These are phyloP conservation scores for Oreochromis aureus DNA, from an alignment of 2,113 vertebrate species.

Conservation along the genomic window DNA sequence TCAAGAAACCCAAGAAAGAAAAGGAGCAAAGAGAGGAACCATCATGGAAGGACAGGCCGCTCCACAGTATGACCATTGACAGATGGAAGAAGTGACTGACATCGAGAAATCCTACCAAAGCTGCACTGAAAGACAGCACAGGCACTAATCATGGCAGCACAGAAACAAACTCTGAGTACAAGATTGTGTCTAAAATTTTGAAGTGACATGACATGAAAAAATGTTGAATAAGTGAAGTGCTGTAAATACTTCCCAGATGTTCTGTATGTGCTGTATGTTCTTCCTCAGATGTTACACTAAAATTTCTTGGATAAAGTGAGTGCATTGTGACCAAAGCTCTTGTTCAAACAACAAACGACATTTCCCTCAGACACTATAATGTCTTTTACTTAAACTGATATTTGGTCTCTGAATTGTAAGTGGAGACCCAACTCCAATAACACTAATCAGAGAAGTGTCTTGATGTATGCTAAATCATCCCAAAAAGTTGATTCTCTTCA, in stretches of 20 bases:
- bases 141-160: not conserved
- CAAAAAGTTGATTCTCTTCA: not conserved
- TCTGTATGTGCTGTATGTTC: not conserved
- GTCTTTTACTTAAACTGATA: not conserved
- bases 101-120: not conserved
- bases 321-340: not conserved
- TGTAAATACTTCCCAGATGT: not conserved
- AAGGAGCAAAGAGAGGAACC: not conserved
- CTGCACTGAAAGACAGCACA: not conserved
- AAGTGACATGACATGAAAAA: not conserved
- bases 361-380: not conserved
- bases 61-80: not conserved
- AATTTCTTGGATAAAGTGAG: not conserved
- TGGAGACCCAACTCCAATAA: not conserved
- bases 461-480: not conserved
- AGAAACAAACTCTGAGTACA: not conserved
- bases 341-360: not conserved
- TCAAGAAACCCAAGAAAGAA: not conserved
- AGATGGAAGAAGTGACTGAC: not conserved
- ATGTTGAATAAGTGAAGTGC: not conserved
- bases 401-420: not conserved
- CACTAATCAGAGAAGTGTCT: not conserved
- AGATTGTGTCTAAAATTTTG: not conserved
- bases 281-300: not conserved
- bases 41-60: not conserved